A percentile compares a stretch with the other conserved stretches of the same genome.
These are phyloP conservation scores for Dynastes maya DNA, from an alignment of 2,888 invertebrate species.

Conservation along the genomic window DNA sequence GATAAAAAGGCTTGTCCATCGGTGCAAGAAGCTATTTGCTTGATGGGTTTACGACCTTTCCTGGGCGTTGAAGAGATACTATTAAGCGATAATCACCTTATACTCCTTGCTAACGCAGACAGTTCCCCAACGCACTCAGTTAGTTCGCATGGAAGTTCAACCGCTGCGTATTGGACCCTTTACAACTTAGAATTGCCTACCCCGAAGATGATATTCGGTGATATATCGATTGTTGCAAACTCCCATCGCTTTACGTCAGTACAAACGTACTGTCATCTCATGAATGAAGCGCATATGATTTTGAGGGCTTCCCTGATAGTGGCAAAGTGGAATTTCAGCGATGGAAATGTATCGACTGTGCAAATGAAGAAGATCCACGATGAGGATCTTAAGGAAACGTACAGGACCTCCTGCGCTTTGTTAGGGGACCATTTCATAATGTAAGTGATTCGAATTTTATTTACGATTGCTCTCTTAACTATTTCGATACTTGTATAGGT, in stretches of 20 bases:
- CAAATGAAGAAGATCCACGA: slow-evolving; percentile 60
- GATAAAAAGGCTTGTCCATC: slow-evolving; percentile 73
- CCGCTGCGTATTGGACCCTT: slow-evolving; percentile 77
- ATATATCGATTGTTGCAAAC: slow-evolving; percentile 80
- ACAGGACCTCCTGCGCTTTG: slow-evolving; percentile 73
- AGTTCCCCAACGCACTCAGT: slow-evolving; percentile 72
- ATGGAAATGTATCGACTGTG: slow-evolving; percentile 64
- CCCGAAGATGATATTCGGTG: slow-evolving; percentile 78
- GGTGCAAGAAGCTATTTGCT: slow-evolving; percentile 76
- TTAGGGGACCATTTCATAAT: slow-evolving; percentile 74
- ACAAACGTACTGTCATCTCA: slow-evolving; percentile 80
- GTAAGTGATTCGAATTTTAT: slow-evolving; percentile 61
- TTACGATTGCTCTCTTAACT: no score
- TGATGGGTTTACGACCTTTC: slow-evolving; percentile 80
- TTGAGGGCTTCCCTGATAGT: slow-evolving; percentile 72
- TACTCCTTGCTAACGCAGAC: slow-evolving; percentile 75
- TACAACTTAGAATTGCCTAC: slow-evolving; percentile 80
- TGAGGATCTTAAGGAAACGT: slow-evolving; percentile 69
- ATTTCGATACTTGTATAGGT: slow-evolving; percentile 57
- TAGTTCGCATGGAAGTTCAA: slow-evolving; percentile 68
- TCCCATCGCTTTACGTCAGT: slow-evolving; percentile 77
- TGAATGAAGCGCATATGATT: slow-evolving; percentile 83
- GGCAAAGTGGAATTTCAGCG: slow-evolving; percentile 65
- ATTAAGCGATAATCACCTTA: slow-evolving; percentile 71
- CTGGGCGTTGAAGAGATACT: slow-evolving; percentile 75